These are phyloP conservation scores for Xylocopa sonorina DNA, from an alignment of 1,140 invertebrate species.

Conservation along the genomic window DNA sequence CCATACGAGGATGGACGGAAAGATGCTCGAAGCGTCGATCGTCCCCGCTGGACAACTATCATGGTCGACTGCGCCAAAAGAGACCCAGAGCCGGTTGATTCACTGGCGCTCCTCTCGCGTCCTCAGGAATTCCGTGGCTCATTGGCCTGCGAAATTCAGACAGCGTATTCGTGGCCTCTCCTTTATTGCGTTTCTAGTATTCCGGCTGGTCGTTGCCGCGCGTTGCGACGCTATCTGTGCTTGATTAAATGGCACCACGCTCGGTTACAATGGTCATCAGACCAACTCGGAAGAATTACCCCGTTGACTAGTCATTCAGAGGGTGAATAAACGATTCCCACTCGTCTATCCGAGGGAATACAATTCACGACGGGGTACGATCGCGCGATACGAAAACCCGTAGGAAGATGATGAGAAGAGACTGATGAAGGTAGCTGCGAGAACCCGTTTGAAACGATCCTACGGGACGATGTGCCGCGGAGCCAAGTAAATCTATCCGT, in stretches of 20 bases:
- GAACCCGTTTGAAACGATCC: not conserved
- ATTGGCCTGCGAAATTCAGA: constrained; percentile 11
- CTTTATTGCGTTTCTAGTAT: not conserved
- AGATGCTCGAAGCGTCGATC: not conserved
- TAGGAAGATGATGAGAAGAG: too few species aligned
- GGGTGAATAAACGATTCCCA: too few species aligned
- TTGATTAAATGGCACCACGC: not conserved
- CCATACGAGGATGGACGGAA: too few species aligned
- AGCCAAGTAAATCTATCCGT: not conserved
- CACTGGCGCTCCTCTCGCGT: not conserved
- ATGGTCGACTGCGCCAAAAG: not conserved
- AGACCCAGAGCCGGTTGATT: not conserved
- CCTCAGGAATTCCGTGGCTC: not conserved
- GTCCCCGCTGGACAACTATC: not conserved
- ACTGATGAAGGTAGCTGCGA: too few species aligned
- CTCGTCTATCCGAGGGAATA: too few species aligned
- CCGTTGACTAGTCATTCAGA: too few species aligned
- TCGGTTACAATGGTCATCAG: not conserved
- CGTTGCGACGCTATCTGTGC: not conserved
- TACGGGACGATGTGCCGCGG: not conserved
- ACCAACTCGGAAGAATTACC: too few species aligned
- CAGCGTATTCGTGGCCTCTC: not conserved
- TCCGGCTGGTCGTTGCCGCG: not conserved
- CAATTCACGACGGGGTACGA: too few species aligned
- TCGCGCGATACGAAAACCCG: too few species aligned